Conservation (phyloP, 2,113 vertebrate species). For the Chloebia gouldiae region DNA sequence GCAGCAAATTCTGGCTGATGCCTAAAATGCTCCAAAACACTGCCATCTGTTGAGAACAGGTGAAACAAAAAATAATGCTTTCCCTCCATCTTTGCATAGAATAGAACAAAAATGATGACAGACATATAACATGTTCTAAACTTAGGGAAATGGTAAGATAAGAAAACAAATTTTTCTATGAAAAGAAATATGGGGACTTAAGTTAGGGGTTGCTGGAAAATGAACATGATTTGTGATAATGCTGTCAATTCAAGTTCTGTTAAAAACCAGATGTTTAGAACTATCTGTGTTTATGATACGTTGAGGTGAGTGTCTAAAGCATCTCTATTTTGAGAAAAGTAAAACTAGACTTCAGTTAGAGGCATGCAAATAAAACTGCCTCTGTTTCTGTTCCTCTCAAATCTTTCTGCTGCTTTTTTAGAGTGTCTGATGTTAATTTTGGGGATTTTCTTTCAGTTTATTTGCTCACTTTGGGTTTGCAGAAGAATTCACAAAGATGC, state of each 20-base stretch:
- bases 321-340: neutral
- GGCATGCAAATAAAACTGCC: neutral
- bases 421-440: neutral
- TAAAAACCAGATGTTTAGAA: neutral
- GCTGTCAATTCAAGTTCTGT: neutral
- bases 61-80: neutral
- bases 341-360: slow-evolving; percentile 12
- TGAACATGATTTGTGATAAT: neutral
- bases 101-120: neutral
- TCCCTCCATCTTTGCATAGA: neutral
- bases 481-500: neutral
- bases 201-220: neutral
- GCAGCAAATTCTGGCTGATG: neutral
- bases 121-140: neutral
- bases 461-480: neutral
- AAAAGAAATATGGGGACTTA: neutral
- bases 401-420: neutral
- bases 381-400: neutral
- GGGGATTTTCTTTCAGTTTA: neutral
- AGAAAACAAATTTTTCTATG: neutral
- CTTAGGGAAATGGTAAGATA: neutral
- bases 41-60: neutral
- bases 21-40: neutral
- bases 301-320: neutral
- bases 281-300: neutral